Evolutionary conservation across 2,888 invertebrate species (phyloP).

Genomic region (Toxonevra muliebris): DNA sequence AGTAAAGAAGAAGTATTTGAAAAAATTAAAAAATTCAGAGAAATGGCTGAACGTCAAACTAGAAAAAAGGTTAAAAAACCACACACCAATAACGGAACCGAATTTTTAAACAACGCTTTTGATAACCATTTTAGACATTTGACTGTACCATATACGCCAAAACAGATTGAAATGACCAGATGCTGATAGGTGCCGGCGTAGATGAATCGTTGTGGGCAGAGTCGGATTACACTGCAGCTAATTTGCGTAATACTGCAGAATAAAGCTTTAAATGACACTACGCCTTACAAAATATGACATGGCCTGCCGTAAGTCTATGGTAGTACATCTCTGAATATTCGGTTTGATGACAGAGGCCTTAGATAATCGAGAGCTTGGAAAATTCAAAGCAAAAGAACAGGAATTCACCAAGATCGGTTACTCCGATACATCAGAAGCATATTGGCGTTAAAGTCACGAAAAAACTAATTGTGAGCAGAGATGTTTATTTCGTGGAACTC

Average conservation of each 20-base stretch:
- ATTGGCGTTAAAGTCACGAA: constrained; percentile 21
- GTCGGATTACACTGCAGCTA: constrained; percentile 38
- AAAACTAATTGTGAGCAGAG: constrained; percentile 19
- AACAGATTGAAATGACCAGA: constrained; percentile 38
- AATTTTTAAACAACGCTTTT: no score
- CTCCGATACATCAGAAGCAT: constrained; percentile 33
- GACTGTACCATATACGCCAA: constrained; percentile 31
- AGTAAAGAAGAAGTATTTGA: constrained; percentile 16
- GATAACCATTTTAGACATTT: no score
- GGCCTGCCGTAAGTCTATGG: constrained; percentile 35
- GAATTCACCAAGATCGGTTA: constrained; percentile 31
- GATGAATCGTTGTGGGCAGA: constrained; percentile 43
- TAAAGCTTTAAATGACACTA: constrained; percentile 34
- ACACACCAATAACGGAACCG: constrained; percentile 25
- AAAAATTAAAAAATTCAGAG: constrained; percentile 17
- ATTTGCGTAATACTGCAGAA: constrained; percentile 37
- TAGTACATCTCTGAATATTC: constrained; percentile 35
- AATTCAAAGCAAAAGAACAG: constrained; percentile 39
- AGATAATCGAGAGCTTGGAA: constrained; percentile 31
- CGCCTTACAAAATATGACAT: constrained; percentile 46
- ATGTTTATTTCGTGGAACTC: constrained; percentile 29
- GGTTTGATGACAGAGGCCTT: constrained; percentile 36
- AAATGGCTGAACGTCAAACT: constrained; percentile 15
- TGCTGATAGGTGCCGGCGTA: constrained; percentile 38
- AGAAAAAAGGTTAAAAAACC: constrained; percentile 24